A percentile compares a stretch with the other conserved stretches of the same genome.
phyloP scores from a whole-genome alignment of 2,113 vertebrate species.

The Cichladusa arquata region DNA sequence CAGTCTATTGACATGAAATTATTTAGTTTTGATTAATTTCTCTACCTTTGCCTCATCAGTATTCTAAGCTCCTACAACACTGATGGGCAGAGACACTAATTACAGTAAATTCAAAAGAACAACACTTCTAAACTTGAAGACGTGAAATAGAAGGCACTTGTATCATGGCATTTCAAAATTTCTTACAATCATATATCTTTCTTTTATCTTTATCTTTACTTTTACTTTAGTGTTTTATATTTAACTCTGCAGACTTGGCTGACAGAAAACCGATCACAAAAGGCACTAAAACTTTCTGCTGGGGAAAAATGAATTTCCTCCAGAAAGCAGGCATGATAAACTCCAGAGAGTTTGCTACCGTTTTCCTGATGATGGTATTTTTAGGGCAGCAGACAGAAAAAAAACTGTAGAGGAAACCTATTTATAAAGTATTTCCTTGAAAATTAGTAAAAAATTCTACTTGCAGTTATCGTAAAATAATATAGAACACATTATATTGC shows the following conservation, averaged over 20 bases:
- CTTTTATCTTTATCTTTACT: background rate
- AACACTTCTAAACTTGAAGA: background rate
- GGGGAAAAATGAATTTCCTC: background rate
- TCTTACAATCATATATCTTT: background rate
- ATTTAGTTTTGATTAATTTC: background rate
- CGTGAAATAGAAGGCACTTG: background rate
- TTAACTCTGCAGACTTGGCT: background rate
- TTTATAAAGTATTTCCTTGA: background rate
- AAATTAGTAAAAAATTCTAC: background rate
- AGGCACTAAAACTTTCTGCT: background rate
- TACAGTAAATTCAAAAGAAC: background rate
- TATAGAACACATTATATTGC: background rate
- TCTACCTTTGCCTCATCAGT: background rate
- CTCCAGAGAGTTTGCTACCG: background rate
- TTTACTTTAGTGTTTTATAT: background rate
- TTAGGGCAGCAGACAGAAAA: rapidly evolving
- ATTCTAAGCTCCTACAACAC: background rate
- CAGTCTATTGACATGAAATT: background rate
- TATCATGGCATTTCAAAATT: background rate
- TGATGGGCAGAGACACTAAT: background rate
- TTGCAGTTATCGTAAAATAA: background rate
- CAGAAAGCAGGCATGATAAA: background rate
- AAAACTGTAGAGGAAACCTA: background rate
- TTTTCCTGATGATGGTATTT: background rate
- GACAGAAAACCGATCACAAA: background rate